These are phyloP conservation scores for Tetramorium alpestre DNA, from an alignment of 1,140 invertebrate species.

Conservation along the genomic window DNA sequence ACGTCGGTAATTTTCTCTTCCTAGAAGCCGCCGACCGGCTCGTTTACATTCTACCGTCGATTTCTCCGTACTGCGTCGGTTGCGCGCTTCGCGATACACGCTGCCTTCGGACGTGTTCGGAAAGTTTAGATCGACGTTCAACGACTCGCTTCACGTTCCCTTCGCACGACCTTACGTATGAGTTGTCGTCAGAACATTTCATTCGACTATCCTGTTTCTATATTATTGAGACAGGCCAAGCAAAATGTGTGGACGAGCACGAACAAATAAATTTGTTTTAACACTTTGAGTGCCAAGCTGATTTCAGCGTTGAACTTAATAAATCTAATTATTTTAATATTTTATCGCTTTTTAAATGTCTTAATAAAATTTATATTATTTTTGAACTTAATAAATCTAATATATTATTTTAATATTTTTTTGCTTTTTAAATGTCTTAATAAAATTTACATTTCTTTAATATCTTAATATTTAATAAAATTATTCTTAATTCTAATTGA, in stretches of 20 bases:
- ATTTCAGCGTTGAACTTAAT: no score
- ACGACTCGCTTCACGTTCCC: constrained; percentile 19
- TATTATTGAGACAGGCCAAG: neutral
- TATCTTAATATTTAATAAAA: no score
- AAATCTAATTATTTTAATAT: no score
- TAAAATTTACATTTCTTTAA: no score
- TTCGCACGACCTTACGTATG: neutral
- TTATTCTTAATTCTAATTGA: no score
- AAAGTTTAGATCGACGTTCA: constrained; percentile 38
- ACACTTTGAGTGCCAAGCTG: neutral
- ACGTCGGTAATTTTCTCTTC: constrained; percentile 64
- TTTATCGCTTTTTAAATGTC: no score
- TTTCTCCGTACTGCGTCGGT: constrained; percentile 29
- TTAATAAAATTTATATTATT: no score
- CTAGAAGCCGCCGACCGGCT: constrained; percentile 51
- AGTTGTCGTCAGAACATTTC: neutral
- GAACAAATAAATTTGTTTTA: neutral
- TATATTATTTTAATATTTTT: no score
- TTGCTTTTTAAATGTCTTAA: no score
- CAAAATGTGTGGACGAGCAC: no score
- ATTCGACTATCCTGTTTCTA: neutral
- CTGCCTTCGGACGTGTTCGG: constrained; percentile 14
- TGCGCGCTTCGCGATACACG: constrained; percentile 5
- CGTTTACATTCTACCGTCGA: constrained; percentile 56
- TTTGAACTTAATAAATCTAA: no score